Percentiles rank a stretch among this genome's conserved stretches.
These are phyloP conservation scores for Columba guinea DNA, from an alignment of 2,797 vertebrate species.

Conservation along the genomic window DNA sequence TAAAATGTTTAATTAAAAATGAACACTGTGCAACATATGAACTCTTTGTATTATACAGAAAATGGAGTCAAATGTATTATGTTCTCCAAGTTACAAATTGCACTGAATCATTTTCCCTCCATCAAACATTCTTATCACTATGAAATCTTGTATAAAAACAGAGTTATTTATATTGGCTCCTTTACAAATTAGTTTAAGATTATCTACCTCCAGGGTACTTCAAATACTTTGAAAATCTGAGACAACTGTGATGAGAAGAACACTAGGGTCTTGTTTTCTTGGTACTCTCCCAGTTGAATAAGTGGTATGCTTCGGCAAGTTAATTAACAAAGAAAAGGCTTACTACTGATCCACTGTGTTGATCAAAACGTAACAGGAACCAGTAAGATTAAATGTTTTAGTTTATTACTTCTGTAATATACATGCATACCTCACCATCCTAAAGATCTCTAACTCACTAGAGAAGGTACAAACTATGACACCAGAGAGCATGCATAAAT, in stretches of 20 bases:
- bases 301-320: not conserved
- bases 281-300: not conserved
- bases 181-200: conserved; percentile 20
- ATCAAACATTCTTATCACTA: conserved; percentile 25
- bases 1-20: conserved; percentile 75
- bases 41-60: conserved; percentile 44
- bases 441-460: not conserved
- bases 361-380: not conserved
- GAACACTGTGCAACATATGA: conserved; percentile 63
- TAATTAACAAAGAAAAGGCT: not conserved
- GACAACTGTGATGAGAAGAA: not conserved
- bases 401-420: not conserved
- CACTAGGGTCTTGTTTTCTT: not conserved
- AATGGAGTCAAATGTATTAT: conserved; percentile 21
- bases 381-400: not conserved
- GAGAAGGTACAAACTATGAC: not conserved
- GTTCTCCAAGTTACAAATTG: conserved; percentile 34
- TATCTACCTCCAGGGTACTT: not conserved
- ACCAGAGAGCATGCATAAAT: not conserved
- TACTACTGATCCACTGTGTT: not conserved
- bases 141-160: not conserved
- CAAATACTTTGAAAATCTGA: not conserved
- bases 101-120: not conserved
- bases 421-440: not conserved
- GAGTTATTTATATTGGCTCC: not conserved